A percentile compares a stretch with the other conserved stretches of the same genome.
Conservation (phyloP, 2,113 vertebrate species). For the Tursiops truncatus region DNA sequence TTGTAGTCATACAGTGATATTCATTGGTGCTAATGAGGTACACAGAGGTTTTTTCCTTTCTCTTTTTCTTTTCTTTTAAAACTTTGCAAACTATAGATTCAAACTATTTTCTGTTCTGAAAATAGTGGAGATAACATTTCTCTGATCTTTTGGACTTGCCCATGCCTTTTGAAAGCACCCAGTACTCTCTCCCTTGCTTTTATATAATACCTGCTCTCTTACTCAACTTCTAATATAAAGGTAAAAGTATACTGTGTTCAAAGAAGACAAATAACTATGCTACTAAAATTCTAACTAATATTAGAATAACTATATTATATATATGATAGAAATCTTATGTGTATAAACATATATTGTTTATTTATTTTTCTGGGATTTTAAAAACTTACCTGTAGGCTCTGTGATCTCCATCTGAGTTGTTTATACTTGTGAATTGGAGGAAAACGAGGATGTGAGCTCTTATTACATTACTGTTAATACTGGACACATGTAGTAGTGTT, state of each 20-base stretch:
- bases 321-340: not conserved
- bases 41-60: not conserved
- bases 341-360: not conserved
- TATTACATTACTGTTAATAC: not conserved
- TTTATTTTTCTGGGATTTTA: not conserved
- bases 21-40: not conserved
- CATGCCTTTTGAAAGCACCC: not conserved
- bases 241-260: not conserved
- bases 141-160: not conserved
- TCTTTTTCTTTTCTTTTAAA: not conserved
- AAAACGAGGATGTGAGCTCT: not conserved
- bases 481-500: rapidly evolving
- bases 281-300: not conserved
- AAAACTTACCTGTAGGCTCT: not conserved
- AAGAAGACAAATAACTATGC: not conserved
- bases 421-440: not conserved
- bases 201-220: not conserved
- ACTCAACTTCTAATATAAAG: not conserved
- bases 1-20: not conserved
- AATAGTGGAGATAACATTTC: not conserved
- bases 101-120: not conserved
- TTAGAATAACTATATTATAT: not conserved
- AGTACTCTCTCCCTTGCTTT: not conserved
- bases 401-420: not conserved
- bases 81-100: not conserved